phyloP scores from a whole-genome alignment of 2,113 vertebrate genomes.

The Solea senegalensis region DNA sequence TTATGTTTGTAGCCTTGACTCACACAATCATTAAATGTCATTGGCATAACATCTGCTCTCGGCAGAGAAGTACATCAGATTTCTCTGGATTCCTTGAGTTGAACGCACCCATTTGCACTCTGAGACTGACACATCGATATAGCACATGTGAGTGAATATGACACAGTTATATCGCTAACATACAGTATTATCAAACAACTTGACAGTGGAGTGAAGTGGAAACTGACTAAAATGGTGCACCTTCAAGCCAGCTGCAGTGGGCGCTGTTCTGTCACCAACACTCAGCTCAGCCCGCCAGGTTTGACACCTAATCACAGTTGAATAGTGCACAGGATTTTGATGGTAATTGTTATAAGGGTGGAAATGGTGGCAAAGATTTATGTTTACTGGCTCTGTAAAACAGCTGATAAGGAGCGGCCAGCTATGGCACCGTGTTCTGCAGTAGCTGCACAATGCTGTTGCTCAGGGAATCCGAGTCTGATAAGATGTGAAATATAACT shows the following conservation, averaged over 20 bases:
- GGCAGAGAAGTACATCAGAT: neutral
- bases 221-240: slow-evolving; percentile 14
- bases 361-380: slow-evolving; percentile 32
- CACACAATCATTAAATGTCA: slow-evolving; percentile 31
- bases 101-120: neutral
- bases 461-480: slow-evolving; percentile 50
- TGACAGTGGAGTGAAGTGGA: neutral
- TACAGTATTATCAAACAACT: neutral
- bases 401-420: slow-evolving; percentile 59
- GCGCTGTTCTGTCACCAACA: slow-evolving; percentile 46
- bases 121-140: slow-evolving; percentile 1
- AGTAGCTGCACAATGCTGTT: slow-evolving; percentile 58
- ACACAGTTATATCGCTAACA: slow-evolving; percentile 9
- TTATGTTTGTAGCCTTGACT: slow-evolving; percentile 12
- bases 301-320: slow-evolving; percentile 19
- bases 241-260: slow-evolving; percentile 51
- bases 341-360: slow-evolving; percentile 3
- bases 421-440: slow-evolving; percentile 43
- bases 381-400: slow-evolving; percentile 60
- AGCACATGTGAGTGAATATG: slow-evolving; percentile 2
- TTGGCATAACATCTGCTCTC: slow-evolving; percentile 37
- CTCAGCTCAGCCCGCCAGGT: neutral
- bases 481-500: slow-evolving; percentile 65
- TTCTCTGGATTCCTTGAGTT: neutral
- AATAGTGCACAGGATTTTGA: neutral